Evolutionary conservation across 2,113 vertebrate genomes (phyloP).

Genomic region (Myotis yumanensis): DNA sequence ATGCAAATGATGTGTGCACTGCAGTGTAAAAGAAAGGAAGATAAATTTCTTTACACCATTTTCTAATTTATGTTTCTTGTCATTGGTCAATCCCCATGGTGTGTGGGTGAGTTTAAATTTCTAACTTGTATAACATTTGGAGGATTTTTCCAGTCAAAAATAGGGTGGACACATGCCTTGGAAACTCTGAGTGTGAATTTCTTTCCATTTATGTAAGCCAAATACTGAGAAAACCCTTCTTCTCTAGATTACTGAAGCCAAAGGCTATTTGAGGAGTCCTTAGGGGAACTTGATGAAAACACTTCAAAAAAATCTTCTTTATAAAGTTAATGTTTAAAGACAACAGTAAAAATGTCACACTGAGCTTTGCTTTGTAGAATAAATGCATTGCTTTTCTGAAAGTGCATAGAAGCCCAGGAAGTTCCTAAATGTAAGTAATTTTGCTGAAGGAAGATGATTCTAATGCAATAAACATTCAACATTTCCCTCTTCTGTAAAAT

Average conservation of each 20-base stretch:
- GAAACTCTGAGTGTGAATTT: not conserved
- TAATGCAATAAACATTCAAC: not conserved
- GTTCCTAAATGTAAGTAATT: not conserved
- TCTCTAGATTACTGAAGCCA: not conserved
- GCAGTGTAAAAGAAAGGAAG: not conserved
- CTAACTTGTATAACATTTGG: constrained; percentile 6
- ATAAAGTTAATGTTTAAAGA: not conserved
- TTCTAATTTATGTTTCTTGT: constrained; percentile 33
- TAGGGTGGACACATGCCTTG: not conserved
- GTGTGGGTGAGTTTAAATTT: constrained; percentile 27
- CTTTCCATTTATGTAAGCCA: not conserved
- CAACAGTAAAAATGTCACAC: not conserved
- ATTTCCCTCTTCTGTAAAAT: not conserved
- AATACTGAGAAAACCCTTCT: not conserved
- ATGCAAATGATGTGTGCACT: constrained; percentile 20
- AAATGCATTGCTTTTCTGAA: not conserved
- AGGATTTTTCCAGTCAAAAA: not conserved
- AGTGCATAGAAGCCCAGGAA: not conserved
- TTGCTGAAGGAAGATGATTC: not conserved
- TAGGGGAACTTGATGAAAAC: constrained; percentile 2
- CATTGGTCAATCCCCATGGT: not conserved
- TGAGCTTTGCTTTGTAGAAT: not conserved
- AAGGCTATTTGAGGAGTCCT: not conserved
- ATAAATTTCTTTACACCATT: not conserved
- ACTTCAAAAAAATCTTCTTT: constrained; percentile 11